These are phyloP conservation scores for Coptodon bakossiorum DNA, from an alignment of 2,113 vertebrate species.

Conservation along the genomic window DNA sequence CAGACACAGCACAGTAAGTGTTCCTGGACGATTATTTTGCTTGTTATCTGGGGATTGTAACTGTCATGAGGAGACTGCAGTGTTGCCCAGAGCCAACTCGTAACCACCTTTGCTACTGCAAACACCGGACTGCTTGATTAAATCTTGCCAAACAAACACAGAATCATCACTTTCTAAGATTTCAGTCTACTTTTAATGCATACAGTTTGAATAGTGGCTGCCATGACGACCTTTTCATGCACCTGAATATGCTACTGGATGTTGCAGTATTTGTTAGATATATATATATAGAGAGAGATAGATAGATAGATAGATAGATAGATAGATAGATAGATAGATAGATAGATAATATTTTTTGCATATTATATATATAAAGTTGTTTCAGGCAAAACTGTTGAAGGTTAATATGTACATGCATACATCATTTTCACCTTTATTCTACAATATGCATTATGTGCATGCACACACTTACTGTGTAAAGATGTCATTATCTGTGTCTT, in stretches of 20 bases:
- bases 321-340: background rate
- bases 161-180: background rate
- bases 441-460: background rate
- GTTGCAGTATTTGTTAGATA: background rate
- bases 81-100: background rate
- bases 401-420: background rate
- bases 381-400: background rate
- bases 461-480: background rate
- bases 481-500: background rate
- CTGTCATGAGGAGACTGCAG: slow-evolving; percentile 14
- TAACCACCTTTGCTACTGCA: slow-evolving; percentile 12
- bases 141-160: background rate
- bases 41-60: slow-evolving; percentile 8
- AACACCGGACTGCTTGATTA: background rate
- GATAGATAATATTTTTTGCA: too few species aligned
- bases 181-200: background rate
- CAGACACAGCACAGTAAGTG: slow-evolving; percentile 47
- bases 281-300: too few species aligned
- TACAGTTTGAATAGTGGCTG: background rate
- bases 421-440: background rate
- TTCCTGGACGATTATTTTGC: background rate
- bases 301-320: background rate
- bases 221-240: background rate
- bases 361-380: background rate
- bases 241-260: background rate